phyloP scores from a whole-genome alignment of 2,888 invertebrate species.

The Cistogaster globosa region DNA sequence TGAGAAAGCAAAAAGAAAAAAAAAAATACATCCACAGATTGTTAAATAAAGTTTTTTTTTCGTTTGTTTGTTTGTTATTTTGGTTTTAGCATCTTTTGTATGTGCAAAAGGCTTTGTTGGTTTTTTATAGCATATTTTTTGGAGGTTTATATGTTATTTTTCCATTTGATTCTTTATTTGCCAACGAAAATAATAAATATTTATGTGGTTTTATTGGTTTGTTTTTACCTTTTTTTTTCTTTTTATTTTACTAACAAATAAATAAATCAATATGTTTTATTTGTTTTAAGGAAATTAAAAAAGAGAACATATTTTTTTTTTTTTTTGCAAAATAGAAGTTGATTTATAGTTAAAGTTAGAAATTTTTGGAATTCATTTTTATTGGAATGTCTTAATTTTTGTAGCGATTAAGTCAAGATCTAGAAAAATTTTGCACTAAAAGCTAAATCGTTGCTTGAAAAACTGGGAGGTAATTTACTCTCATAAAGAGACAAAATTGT shows the following conservation, averaged over 20 bases:
- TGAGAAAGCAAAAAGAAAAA: slow-evolving; percentile 8
- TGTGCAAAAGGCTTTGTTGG: slow-evolving; percentile 44
- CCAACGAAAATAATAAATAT: slow-evolving; percentile 36
- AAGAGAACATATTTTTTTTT: no score
- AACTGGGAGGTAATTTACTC: no score
- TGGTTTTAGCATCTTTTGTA: slow-evolving; percentile 18
- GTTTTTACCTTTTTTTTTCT: slow-evolving; percentile 10
- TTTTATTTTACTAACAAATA: slow-evolving; percentile 29
- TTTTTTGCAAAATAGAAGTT: no score
- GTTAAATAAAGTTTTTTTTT: no score
- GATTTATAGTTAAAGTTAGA: no score
- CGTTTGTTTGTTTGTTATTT: background rate
- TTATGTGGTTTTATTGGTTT: slow-evolving; percentile 53
- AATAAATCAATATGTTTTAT: slow-evolving; percentile 37
- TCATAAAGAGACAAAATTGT: no score
- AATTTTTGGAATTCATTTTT: no score
- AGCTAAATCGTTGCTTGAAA: no score
- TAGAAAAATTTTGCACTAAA: no score
- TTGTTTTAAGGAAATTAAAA: background rate
- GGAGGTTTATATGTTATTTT: slow-evolving; percentile 34
- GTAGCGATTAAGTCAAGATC: no score
- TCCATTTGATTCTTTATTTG: slow-evolving; percentile 29
- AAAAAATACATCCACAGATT: background rate
- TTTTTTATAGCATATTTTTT: slow-evolving; percentile 45
- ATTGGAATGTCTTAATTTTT: no score